These are phyloP conservation scores for Bombylius major DNA, from an alignment of 2,888 invertebrate species.

Conservation along the genomic window DNA sequence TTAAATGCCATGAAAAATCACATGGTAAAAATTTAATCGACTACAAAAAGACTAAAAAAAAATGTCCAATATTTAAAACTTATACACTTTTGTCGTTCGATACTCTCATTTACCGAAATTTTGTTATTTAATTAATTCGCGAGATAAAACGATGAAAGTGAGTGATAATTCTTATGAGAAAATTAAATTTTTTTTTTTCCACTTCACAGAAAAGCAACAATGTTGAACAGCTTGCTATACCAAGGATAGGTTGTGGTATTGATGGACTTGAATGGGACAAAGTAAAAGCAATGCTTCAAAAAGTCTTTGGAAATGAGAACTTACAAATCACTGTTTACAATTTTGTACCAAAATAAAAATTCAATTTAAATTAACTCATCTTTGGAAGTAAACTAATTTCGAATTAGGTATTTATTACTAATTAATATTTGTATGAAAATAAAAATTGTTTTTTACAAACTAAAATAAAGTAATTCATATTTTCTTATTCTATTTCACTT, in stretches of 20 bases:
- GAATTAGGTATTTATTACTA: too few relatives aligned
- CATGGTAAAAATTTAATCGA: slow-evolving; percentile 22
- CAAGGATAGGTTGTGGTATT: slow-evolving; percentile 53
- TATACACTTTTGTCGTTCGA: too few relatives aligned
- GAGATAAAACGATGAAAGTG: too few relatives aligned
- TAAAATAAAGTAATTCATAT: too few relatives aligned
- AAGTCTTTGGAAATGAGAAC: slow-evolving; percentile 39
- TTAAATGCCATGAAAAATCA: slow-evolving; percentile 32
- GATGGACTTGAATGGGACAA: slow-evolving; percentile 49
- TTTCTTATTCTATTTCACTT: too few relatives aligned
- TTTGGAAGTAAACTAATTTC: too few relatives aligned
- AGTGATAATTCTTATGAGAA: not conserved
- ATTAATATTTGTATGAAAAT: too few relatives aligned
- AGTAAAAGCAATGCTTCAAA: slow-evolving; percentile 40
- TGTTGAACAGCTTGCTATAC: slow-evolving; percentile 46
- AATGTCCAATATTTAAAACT: slow-evolving; percentile 21
- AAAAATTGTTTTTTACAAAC: too few relatives aligned
- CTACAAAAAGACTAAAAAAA: too few relatives aligned
- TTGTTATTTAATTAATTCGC: too few relatives aligned
- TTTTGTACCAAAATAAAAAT: slow-evolving; percentile 29
- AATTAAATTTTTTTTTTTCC: not conserved
- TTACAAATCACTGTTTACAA: slow-evolving; percentile 42
- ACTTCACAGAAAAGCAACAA: slow-evolving; percentile 26
- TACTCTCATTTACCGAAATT: too few relatives aligned
- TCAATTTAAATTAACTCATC: not conserved